These are phyloP conservation scores for Patella depressa DNA, from an alignment of 2,888 invertebrate species.

Conservation along the genomic window DNA sequence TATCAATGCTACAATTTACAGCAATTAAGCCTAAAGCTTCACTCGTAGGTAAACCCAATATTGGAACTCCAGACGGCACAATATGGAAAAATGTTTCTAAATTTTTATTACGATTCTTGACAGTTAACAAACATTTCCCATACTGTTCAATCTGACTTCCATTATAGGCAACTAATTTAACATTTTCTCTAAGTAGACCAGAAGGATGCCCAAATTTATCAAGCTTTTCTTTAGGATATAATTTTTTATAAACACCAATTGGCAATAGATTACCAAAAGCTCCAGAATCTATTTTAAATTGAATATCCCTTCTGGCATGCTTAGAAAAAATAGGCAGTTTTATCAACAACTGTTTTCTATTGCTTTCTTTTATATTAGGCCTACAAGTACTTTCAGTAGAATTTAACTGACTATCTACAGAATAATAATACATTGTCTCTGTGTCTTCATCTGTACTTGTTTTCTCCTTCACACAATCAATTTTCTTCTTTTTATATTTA, in stretches of 20 bases:
- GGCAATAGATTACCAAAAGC: neutral
- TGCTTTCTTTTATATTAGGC: too few species aligned
- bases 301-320: neutral
- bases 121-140: slow-evolving; percentile 6
- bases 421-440: neutral
- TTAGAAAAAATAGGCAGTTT: neutral
- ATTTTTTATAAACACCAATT: neutral
- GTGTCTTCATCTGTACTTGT: neutral
- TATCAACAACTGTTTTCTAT: neutral
- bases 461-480: too few species aligned
- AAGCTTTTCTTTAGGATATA: neutral
- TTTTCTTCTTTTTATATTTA: too few species aligned
- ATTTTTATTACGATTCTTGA: neutral
- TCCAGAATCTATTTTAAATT: slow-evolving; percentile 6
- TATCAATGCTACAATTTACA: slow-evolving; percentile 1
- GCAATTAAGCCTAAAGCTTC: neutral
- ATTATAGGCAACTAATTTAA: slow-evolving; percentile 1
- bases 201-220: neutral
- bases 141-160: slow-evolving; percentile 8
- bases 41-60: slow-evolving; percentile 9
- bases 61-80: neutral
- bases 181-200: neutral
- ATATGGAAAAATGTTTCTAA: neutral
- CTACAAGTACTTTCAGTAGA: too few species aligned
- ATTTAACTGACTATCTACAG: too few species aligned